Evolutionary conservation across 1,140 invertebrate species (phyloP), one percentile per base, ranked within the genome.

Genomic region (Drosophila repletoides): DNA sequence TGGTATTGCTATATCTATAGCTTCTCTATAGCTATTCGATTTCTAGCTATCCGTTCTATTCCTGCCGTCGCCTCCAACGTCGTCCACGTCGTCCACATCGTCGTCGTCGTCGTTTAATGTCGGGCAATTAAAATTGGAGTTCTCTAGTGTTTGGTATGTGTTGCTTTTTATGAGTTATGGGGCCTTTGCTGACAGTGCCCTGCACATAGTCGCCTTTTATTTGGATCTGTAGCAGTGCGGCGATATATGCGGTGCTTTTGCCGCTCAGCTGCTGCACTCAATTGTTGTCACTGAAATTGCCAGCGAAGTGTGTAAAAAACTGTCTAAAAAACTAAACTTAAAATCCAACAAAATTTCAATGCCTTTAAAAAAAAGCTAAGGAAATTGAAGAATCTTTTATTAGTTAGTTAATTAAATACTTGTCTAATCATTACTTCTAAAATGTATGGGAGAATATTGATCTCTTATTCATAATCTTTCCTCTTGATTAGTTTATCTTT

Each of bases 121-220:
- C 72, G 81, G 73, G 80, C 80, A 86, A 86, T 86, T 86, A 86
- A 86, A 86, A 86, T 79, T 86, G 70, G 75, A 79, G 70, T 67
- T 79, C 55, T 73, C 69, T 69, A 51, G 64, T 70, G 34, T 45
- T 31, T 51, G 38, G 21, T 38, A 45, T 64, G 65, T 63, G 45
- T 19, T 48, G 48, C 36, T 38, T 58, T 46, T 63, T 84, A 83
- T 83, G 77, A 83, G 49, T 84, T 83, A 83, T 83, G 74, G 70
- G 41, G 17, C 26, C 48, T 51, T 36, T 51, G 70, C 71, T 72
- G 71, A 74, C 72, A 65, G 55, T 40, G 49, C 56, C 52, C 55
- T 34, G 51, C 22, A 40, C 10, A n/a, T n/a, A 19, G 36, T 40
- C 10, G 19, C 21, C n/a, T 10, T 28, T 14, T 46, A 9, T 28